These are phyloP conservation scores for Crocidura indochinensis DNA, from an alignment of 2,797 vertebrate species.

Conservation along the genomic window DNA sequence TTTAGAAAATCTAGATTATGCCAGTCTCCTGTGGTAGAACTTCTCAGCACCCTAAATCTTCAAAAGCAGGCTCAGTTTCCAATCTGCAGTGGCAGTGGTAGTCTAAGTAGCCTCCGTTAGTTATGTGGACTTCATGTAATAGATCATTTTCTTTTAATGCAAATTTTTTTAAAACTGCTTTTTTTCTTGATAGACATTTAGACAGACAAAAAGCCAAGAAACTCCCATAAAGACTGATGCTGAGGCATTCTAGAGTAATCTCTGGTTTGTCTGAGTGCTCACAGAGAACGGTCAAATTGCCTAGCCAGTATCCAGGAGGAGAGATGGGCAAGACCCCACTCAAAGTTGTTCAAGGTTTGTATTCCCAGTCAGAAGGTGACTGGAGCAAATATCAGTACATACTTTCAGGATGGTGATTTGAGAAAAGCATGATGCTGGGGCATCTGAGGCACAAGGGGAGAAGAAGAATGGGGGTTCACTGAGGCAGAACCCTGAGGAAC, in stretches of 20 bases:
- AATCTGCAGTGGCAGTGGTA: not conserved
- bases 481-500: not conserved
- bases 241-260: not conserved
- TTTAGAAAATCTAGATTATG: slow-evolving; percentile 49
- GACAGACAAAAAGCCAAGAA: not conserved
- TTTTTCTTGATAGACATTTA: slow-evolving; percentile 42
- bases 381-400: slow-evolving; percentile 32
- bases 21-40: slow-evolving; percentile 10
- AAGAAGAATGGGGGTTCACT: not conserved
- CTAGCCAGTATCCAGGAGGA: not conserved
- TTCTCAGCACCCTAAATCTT: not conserved
- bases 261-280: slow-evolving; percentile 31
- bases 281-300: slow-evolving; percentile 8
- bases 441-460: no score
- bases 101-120: not conserved
- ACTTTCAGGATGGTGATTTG: slow-evolving; percentile 9
- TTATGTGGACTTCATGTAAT: not conserved
- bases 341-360: not conserved
- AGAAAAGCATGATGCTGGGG: slow-evolving; percentile 10
- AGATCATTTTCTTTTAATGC: no score
- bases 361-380: slow-evolving; percentile 49
- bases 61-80: not conserved
- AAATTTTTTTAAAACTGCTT: not conserved
- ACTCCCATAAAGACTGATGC: not conserved
- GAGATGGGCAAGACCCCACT: slow-evolving; percentile 27